Evolutionary conservation across 1,140 invertebrate genomes (phyloP).

Genomic region (Ridgeia piscesae): DNA sequence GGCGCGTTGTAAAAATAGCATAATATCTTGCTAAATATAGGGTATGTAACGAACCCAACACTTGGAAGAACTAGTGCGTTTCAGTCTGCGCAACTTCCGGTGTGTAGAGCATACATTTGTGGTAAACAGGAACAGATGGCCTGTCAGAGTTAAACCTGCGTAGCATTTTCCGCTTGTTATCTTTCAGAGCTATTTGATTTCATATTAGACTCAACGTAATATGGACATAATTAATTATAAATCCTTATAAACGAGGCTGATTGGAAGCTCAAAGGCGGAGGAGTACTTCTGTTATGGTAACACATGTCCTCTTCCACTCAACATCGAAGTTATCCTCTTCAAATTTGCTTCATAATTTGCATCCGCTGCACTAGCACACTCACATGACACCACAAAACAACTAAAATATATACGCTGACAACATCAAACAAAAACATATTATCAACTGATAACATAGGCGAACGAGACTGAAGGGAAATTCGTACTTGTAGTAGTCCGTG

Average conservation of each 20-base stretch:
- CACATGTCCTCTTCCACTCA: too few species aligned
- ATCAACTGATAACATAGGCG: too few species aligned
- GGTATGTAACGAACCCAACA: neutral
- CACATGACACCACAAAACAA: too few species aligned
- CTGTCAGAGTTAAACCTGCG: neutral
- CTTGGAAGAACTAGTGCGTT: neutral
- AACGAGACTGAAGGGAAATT: too few species aligned
- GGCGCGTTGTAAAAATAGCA: neutral
- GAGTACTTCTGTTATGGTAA: too few species aligned
- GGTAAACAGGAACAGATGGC: neutral
- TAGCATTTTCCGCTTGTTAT: neutral
- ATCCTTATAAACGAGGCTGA: too few species aligned
- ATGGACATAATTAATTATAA: neutral
- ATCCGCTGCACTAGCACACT: too few species aligned
- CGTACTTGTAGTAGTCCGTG: neutral
- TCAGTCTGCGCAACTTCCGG: neutral
- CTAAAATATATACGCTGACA: too few species aligned
- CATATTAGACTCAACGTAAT: neutral
- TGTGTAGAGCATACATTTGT: neutral
- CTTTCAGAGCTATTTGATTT: neutral
- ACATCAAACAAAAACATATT: too few species aligned
- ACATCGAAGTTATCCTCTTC: too few species aligned
- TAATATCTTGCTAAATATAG: neutral
- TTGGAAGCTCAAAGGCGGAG: too few species aligned
- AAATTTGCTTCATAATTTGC: too few species aligned